Base-by-base conservation (phyloP, 2,797 vertebrate genomes). In the Manis pentadactyla region DNA sequence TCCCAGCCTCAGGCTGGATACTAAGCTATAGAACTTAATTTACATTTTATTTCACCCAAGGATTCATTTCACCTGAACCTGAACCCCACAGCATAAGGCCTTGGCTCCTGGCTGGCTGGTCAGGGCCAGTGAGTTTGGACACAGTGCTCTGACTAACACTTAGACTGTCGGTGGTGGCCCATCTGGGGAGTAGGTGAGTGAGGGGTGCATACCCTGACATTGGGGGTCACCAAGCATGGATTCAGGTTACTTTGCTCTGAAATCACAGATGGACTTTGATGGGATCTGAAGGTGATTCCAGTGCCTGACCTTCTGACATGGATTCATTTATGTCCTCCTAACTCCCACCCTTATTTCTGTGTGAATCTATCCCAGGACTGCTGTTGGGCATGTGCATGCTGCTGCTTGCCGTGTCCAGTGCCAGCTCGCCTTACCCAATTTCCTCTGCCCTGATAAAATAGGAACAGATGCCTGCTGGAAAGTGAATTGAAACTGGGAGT, bases 401-500 rank as follows among this genome's bases (percentile, higher is more conserved):
- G n/a, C 31, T 49, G 64, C 18, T 51, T 7, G 4, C 14, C 0
- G 4, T 55, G 29, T 19, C 75, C 29, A 13, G 57, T 12, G 19
- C 49, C 23, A 5, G 21, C 46, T 31, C 42, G 25, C 46, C 82
- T 79, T 14, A 25, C 46, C 59, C 63, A 88, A 10, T 78, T 89
- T 83, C 51, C 51, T 61, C 29, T 69, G 68, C 69, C 39, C 49
- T 11, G 37, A 81, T 69, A 93, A 94, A 85, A 90, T 17, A 29
- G 59, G 69, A 83, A 18, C 92, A 74, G 78, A 91, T 61, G 92
- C 79, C 34, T n/a, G 74, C 6, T 71, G 39, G 78, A 82, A 93
- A 64, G 82, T 59, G 79, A 55, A 53, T 17, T 34, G 66, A 49
- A 88, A 37, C 39, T 0, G 2, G 83, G 71, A 84, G 31, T 25